A percentile compares a stretch with the other conserved stretches of the same genome.
Conservation (phyloP, 1,140 invertebrate genomes). For the Colletes gigas region DNA sequence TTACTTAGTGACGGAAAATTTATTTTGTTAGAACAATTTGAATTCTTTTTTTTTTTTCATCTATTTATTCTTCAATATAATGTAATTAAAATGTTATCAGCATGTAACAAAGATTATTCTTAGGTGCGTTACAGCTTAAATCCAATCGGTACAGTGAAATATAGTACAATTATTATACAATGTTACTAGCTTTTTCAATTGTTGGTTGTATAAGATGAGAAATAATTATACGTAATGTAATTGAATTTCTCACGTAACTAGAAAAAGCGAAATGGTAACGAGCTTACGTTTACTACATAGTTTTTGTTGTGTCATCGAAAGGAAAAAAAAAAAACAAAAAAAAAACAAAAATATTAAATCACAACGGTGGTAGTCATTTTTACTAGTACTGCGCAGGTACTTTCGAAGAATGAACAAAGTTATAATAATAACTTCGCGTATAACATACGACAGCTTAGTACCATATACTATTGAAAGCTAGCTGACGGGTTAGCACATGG, state of each 20-base stretch:
- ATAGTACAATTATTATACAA: not conserved
- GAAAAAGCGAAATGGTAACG: not conserved
- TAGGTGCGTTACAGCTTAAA: not conserved
- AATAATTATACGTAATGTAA: not conserved
- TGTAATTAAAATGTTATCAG: not conserved
- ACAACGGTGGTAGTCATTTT: not conserved
- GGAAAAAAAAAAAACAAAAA: too few species aligned
- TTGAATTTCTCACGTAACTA: not conserved
- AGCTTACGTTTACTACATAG: not conserved
- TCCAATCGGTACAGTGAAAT: not conserved
- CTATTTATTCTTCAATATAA: not conserved
- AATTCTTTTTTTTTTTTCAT: not conserved
- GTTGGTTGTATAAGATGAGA: not conserved
- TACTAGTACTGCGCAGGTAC: not conserved
- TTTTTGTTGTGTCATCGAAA: not conserved
- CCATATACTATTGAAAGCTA: too few species aligned
- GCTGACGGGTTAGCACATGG: too few species aligned
- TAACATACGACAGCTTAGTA: not conserved
- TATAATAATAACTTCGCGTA: not conserved
- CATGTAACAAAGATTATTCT: not conserved
- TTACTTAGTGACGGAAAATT: conserved; percentile 14
- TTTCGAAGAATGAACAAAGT: not conserved
- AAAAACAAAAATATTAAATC: not conserved
- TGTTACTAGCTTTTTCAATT: not conserved
- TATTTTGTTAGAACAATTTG: not conserved